Base-by-base conservation (phyloP, 2,797 vertebrate genomes). In the Microhierax caerulescens region DNA sequence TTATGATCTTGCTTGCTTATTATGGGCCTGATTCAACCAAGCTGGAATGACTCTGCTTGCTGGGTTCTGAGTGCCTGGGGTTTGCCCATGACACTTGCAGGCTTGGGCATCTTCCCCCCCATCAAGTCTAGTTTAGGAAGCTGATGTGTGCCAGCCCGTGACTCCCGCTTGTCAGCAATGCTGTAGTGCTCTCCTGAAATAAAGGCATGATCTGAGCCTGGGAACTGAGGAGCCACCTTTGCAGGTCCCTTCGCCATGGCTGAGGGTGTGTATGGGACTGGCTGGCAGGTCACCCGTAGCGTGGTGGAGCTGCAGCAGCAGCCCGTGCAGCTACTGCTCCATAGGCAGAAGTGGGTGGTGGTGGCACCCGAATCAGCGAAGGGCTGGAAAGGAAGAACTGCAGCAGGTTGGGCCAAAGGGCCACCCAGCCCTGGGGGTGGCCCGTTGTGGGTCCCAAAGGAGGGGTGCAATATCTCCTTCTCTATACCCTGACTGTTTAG, bases 1-100 rank as follows among this genome's bases (percentile, higher is more conserved):
- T 90, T 90, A 36, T 8, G 45, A 65, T 88, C 61, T 61, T 87
- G 57, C 36, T 87, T 95, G 51, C 53, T 77, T 82, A 13, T 77
- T 65, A 39, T 50, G 78, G 73, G 41, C 57, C 76, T 59, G 57
- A 65, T 76, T 75, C 56, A 76, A 34, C 45, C 25, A 70, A 28
- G 34, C 32, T 77, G 67, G 61, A 85, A 63, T 57, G 81, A 32
- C 28, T 75, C 20, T 93, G 24, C 1, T 0, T 54, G 54, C 76
- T 36, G 37, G 32, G 10, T 63, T 90, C 83, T 56, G 80, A 57
- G 72, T 54, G 63, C 67, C 51, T 0, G 0, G 43, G n/a, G 7
- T 69, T 85, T 65, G 28, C 73, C 23, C 2, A 0, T 78, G 51
- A 32, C 4, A 11, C 36, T 41, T 80, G 65, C 41, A 65, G 56